Evolutionary conservation across 2,888 invertebrate genomes (phyloP).

Genomic region (Stenodera caucasica): DNA sequence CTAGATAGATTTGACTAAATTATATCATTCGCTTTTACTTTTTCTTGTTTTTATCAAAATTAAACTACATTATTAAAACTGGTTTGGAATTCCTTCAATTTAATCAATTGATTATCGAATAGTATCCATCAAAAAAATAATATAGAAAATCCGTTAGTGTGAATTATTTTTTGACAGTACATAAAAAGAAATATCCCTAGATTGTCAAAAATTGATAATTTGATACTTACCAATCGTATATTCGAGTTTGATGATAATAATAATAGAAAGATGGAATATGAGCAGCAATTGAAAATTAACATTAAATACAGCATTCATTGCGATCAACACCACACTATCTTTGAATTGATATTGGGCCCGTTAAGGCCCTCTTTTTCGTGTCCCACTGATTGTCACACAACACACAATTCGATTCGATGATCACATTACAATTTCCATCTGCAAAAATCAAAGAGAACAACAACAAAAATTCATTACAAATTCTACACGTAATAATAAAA

Average conservation of each 20-base stretch:
- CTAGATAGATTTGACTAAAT: neutral
- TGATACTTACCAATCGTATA: constrained; percentile 41
- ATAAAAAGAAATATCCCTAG: no score
- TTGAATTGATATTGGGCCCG: constrained; percentile 33
- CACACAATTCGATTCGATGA: no score
- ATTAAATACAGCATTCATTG: constrained; percentile 45
- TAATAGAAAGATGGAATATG: constrained; percentile 40
- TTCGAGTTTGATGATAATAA: constrained; percentile 39
- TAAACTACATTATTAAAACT: no score
- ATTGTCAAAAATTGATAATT: no score
- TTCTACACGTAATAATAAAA: neutral
- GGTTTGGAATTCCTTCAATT: no score
- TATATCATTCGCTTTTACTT: no score
- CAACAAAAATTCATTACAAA: neutral
- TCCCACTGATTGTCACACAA: constrained; percentile 22
- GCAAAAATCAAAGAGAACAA: neutral
- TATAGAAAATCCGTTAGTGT: no score
- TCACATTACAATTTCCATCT: constrained; percentile 1
- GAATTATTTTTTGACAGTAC: no score
- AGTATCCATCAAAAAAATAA: no score
- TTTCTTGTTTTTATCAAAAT: no score
- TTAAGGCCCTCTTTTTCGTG: constrained; percentile 33
- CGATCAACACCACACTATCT: constrained; percentile 36
- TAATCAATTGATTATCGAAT: no score
- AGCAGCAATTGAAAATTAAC: constrained; percentile 43